These are phyloP conservation scores for Drosophila sp. DNA, from an alignment of 1,140 invertebrate species.

Conservation along the genomic window DNA sequence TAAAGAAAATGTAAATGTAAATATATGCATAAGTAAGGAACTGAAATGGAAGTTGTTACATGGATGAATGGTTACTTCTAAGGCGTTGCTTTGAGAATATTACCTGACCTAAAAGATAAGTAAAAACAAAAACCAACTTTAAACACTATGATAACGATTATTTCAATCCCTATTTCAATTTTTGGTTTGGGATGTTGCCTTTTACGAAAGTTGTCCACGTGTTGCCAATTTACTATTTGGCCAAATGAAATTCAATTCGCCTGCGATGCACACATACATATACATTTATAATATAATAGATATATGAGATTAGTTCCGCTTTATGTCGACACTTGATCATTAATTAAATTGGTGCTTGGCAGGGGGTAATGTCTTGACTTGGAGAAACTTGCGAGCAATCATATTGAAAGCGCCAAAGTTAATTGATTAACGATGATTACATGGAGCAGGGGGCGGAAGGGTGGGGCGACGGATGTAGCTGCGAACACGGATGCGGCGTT, in stretches of 20 bases:
- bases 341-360: conserved; percentile 72
- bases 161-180: background rate
- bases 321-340: conserved; percentile 73
- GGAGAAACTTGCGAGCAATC: conserved; percentile 31
- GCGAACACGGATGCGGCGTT: conserved; percentile 20
- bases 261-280: conserved; percentile 5
- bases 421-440: conserved; percentile 70
- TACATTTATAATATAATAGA: conserved; percentile 47
- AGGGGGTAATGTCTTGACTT: background rate
- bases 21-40: background rate
- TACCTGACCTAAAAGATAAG: background rate
- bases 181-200: conserved; percentile 1
- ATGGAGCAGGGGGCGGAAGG: background rate
- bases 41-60: background rate
- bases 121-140: background rate
- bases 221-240: conserved; percentile 49
- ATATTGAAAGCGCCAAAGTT: conserved; percentile 61
- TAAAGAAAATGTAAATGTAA: background rate
- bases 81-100: background rate
- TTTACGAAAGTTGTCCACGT: conserved; percentile 34
- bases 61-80: background rate
- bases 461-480: conserved; percentile 7
- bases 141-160: conserved; percentile 10
- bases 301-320: conserved; percentile 66
- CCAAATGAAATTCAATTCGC: conserved; percentile 65